These are phyloP conservation scores for Atlantisia rogersi DNA, from an alignment of 2,113 vertebrate species.

Conservation along the genomic window DNA sequence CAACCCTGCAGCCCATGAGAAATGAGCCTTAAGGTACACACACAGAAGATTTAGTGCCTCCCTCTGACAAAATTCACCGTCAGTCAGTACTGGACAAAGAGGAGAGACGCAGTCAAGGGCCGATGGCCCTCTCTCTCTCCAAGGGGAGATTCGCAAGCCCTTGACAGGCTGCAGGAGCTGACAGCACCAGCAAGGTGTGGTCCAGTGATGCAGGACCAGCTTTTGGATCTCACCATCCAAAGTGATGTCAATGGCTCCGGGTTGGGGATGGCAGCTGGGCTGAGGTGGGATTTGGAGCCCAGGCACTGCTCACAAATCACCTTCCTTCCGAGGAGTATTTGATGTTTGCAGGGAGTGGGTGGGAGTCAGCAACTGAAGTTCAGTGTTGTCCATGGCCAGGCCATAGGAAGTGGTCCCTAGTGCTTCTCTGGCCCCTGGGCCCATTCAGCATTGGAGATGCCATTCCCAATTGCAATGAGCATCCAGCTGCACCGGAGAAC, in stretches of 20 bases:
- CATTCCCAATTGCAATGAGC: neutral
- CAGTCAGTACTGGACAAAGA: neutral
- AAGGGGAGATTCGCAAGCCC: neutral
- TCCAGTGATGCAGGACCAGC: too few relatives aligned
- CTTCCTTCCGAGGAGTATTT: accelerated
- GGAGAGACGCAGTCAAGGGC: neutral
- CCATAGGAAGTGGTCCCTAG: neutral
- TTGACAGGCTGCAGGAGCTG: neutral
- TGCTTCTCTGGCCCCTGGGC: neutral
- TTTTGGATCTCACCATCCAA: neutral
- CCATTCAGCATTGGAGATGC: accelerated
- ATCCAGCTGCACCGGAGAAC: neutral
- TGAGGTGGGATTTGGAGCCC: neutral
- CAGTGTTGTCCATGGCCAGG: neutral
- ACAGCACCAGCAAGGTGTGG: accelerated
- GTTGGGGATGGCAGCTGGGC: neutral
- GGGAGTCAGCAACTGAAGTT: neutral
- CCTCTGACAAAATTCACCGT: neutral
- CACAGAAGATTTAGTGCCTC: neutral
- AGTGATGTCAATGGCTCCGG: neutral
- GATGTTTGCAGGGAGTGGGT: neutral
- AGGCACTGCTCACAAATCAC: accelerated
- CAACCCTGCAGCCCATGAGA: neutral
- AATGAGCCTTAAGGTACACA: neutral
- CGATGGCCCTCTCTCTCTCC: neutral